phyloP scores from a whole-genome alignment of 1,140 invertebrate species.

The Drosophila pallidifrons region DNA sequence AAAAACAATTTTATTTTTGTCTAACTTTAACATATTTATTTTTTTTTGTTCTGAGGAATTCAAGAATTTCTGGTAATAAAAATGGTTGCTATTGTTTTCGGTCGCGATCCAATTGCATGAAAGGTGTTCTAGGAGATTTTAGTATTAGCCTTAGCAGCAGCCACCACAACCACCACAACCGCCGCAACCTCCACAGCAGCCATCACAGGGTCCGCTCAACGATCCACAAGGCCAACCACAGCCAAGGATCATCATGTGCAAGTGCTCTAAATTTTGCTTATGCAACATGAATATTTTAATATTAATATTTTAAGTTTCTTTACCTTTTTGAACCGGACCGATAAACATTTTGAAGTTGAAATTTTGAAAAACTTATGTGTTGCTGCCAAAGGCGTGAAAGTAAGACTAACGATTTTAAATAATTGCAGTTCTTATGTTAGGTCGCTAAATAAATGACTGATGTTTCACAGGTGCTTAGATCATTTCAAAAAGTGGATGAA shows the following conservation, averaged over 20 bases:
- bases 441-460: neutral
- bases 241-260: conserved; percentile 40
- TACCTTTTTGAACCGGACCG: conserved; percentile 43
- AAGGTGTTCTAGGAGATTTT: neutral
- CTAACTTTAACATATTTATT: neutral
- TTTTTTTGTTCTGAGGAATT: neutral
- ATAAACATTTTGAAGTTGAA: conserved; percentile 29
- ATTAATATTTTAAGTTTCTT: neutral
- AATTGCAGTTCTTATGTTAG: neutral
- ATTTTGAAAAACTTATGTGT: conserved; percentile 15
- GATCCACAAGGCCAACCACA: conserved; percentile 44
- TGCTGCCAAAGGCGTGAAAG: neutral
- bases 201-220: conserved; percentile 37
- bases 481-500: neutral
- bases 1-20: no score
- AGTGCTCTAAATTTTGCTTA: conserved; percentile 11
- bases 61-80: no score
- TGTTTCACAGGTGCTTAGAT: neutral
- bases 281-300: neutral
- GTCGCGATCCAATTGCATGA: neutral
- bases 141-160: neutral
- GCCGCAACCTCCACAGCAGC: conserved; percentile 25
- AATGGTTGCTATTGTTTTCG: neutral
- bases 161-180: conserved; percentile 17
- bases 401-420: conserved; percentile 13